These are phyloP conservation scores for Varanus salvator DNA, from an alignment of 2,113 vertebrate genomes.

Conservation along the genomic window DNA sequence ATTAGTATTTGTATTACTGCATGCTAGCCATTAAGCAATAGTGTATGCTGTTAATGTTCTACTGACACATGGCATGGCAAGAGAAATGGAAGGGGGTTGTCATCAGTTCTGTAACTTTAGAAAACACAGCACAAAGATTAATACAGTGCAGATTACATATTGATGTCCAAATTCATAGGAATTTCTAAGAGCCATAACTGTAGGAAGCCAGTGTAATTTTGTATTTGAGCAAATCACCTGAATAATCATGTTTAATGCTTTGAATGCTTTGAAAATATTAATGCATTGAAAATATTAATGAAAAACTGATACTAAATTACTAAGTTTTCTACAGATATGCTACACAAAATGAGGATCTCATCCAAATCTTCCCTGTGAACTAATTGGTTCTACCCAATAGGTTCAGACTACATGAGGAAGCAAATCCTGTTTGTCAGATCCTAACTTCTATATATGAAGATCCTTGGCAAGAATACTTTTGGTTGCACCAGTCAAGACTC, in stretches of 20 bases:
- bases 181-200: slow-evolving; percentile 28
- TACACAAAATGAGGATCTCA: not conserved
- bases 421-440: not conserved
- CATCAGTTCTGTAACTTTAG: slow-evolving; percentile 60
- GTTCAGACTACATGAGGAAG: not conserved
- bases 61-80: slow-evolving; percentile 42
- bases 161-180: slow-evolving; percentile 5
- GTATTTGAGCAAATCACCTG: not conserved
- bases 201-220: not conserved
- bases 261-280: not conserved
- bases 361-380: not conserved
- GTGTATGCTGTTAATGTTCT: slow-evolving; percentile 62
- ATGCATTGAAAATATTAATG: not conserved
- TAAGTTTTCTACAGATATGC: not conserved
- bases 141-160: slow-evolving; percentile 9
- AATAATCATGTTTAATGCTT: too few species aligned
- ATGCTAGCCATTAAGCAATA: slow-evolving; percentile 77
- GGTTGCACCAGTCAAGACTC: not conserved
- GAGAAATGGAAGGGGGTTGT: slow-evolving; percentile 42
- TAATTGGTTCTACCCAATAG: not conserved
- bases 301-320: not conserved
- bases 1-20: slow-evolving; percentile 75
- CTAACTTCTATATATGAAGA: not conserved
- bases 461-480: not conserved
- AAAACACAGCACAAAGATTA: slow-evolving; percentile 12